phyloP scores from a whole-genome alignment of 2,888 invertebrate genomes.

The Oscheius sp. region DNA sequence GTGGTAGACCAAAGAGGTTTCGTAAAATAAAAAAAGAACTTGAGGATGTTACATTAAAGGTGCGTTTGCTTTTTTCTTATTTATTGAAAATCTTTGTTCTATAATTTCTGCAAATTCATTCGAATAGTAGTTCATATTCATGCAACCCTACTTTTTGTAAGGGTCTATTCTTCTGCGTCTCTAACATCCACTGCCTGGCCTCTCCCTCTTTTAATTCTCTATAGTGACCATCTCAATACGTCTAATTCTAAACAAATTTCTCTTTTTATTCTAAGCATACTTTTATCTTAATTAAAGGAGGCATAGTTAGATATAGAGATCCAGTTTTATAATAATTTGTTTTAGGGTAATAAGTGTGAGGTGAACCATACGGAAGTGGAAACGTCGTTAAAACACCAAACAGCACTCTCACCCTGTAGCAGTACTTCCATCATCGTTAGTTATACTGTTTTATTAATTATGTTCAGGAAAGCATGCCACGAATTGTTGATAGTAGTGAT shows the following conservation, averaged over 20 bases:
- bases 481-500: constrained; percentile 9
- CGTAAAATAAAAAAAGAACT: not conserved
- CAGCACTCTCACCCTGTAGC: too few relatives aligned
- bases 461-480: constrained; percentile 13
- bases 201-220: not conserved
- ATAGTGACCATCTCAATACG: not conserved
- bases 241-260: not conserved
- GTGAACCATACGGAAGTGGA: too few relatives aligned
- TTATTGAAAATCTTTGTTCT: not conserved
- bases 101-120: not conserved
- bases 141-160: not conserved
- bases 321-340: too few relatives aligned
- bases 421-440: too few relatives aligned
- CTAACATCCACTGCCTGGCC: not conserved
- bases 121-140: not conserved
- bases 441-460: not conserved
- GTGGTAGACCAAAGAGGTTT: not conserved
- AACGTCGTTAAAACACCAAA: too few relatives aligned
- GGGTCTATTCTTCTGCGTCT: constrained; percentile 2
- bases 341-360: too few relatives aligned
- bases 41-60: too few relatives aligned
- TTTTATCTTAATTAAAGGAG: too few relatives aligned
- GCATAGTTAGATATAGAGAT: too few relatives aligned
- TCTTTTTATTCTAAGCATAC: not conserved
- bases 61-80: not conserved